Base-by-base conservation (phyloP, 30 jellyfish, hydroid and myxozoan species). In the Cassiopea xamachana region DNA sequence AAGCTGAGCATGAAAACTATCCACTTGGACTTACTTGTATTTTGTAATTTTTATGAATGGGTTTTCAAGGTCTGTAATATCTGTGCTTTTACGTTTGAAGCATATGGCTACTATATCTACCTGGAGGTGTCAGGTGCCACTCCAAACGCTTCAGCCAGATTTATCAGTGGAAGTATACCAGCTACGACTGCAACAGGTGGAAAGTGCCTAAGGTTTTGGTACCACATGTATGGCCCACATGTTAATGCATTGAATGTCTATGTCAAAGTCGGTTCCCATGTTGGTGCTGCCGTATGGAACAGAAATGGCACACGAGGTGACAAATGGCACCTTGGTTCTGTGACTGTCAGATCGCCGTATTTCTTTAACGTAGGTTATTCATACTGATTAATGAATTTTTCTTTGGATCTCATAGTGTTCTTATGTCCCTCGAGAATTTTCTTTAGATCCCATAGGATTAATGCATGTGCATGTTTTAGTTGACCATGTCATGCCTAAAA, bases 211-310 rank as follows among this genome's bases (percentile, higher is more conserved):
- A 79, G 75, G 51, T 94, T 94, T 47, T 94, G 97, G 97, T 94
- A 94, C 89, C 98, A 94, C 85, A 94, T 94, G 98, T 94, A 94
- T 69, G 98, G 98, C 2, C 96, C 98, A 48, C 92, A 95, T 71
- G 96, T 95, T 10, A 91, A 88, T 82, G 81, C 97, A 18, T 77
- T 90, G 87, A 94, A 90, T 58, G 94, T 94, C 1, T 95, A 91
- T 71, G 91, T 87, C 47, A 68, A 67, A 39, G 77, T 73, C 59
- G 92, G 95, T 1, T 50, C 93, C 9, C 93, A 78, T 16, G 5
- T 79, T 18, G 94, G 93, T 45, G 83, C 90, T 2, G 93, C 98
- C 18, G 90, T 95, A 7, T 95, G 98, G 98, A 85, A 84, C 46
- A 94, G 94, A 55, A 74, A 77, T 48, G 98, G 98, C 67, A 95